Percentiles rank a stretch among this genome's conserved stretches.
Evolutionary conservation across 1,140 invertebrate genomes (phyloP).

Genomic region (Hylaeus anthracinus): DNA sequence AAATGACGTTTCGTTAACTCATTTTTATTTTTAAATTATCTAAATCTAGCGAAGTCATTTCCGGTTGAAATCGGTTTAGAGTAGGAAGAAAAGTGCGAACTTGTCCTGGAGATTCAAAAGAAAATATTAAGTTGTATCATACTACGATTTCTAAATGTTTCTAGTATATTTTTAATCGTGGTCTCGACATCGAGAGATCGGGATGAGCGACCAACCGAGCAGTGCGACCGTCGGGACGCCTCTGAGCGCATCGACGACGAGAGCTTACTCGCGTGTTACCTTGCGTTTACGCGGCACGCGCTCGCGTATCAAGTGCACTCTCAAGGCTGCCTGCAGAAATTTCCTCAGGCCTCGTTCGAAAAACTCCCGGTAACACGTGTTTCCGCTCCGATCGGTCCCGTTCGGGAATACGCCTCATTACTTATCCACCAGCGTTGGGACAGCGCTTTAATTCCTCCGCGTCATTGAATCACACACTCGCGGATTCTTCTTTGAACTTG

Average conservation of each 20-base stretch:
- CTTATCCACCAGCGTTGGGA: not conserved
- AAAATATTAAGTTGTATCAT: no score
- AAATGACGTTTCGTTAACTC: no score
- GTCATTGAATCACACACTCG: not conserved
- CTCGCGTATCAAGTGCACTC: slow-evolving; percentile 57
- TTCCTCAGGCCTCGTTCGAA: slow-evolving; percentile 48
- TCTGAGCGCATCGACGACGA: slow-evolving; percentile 25
- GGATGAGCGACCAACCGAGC: not conserved
- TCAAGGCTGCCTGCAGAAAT: slow-evolving; percentile 55
- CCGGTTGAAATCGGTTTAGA: no score
- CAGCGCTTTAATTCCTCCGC: not conserved
- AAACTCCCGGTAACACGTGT: slow-evolving; percentile 52
- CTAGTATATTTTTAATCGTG: no score
- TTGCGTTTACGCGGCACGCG: slow-evolving; percentile 30
- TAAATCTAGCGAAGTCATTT: no score
- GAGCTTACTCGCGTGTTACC: slow-evolving; percentile 39
- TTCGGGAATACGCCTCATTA: slow-evolving; percentile 1
- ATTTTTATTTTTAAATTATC: no score
- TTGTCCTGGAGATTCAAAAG: no score
- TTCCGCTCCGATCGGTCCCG: slow-evolving; percentile 44
- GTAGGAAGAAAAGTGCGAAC: no score
- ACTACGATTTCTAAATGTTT: no score
- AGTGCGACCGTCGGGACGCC: slow-evolving; percentile 24
- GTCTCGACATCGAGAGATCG: slow-evolving; percentile 12
- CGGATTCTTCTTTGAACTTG: no score